Conservation (phyloP, 1,140 invertebrate species). For the Sinonovacula constricta region DNA sequence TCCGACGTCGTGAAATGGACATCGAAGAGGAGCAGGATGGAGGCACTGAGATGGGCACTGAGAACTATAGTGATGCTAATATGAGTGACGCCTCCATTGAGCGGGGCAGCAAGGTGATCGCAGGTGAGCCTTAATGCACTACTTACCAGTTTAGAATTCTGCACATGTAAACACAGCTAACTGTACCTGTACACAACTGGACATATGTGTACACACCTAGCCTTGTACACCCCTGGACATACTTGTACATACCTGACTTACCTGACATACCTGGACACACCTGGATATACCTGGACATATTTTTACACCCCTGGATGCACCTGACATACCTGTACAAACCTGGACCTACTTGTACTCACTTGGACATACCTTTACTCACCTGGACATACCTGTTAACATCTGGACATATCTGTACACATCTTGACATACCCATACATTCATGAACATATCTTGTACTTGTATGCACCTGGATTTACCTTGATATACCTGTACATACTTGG, state of each 20-base stretch:
- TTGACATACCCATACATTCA: background rate
- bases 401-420: slow-evolving; percentile 24
- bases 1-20: slow-evolving; percentile 70
- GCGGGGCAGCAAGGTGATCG: slow-evolving; percentile 60
- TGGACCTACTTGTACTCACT: too few species aligned
- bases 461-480: too few species aligned
- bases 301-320: too few species aligned
- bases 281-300: too few species aligned
- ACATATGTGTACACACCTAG: slow-evolving; percentile 1
- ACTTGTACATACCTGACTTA: too few species aligned
- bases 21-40: slow-evolving; percentile 72
- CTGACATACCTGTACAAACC: too few species aligned
- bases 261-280: too few species aligned
- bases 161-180: slow-evolving; percentile 19
- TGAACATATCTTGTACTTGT: background rate
- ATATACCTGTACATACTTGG: slow-evolving; percentile 20
- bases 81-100: slow-evolving; percentile 67
- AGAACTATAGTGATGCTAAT: slow-evolving; percentile 65
- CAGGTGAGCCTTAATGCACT: slow-evolving; percentile 58
- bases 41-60: slow-evolving; percentile 52
- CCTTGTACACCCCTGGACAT: background rate
- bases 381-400: slow-evolving; percentile 7
- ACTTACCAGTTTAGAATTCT: background rate
- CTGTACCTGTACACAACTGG: slow-evolving; percentile 8
- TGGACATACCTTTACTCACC: slow-evolving; percentile 17